These are phyloP conservation scores for Microplitis demolitor DNA, from an alignment of 1,140 invertebrate species.

Conservation along the genomic window DNA sequence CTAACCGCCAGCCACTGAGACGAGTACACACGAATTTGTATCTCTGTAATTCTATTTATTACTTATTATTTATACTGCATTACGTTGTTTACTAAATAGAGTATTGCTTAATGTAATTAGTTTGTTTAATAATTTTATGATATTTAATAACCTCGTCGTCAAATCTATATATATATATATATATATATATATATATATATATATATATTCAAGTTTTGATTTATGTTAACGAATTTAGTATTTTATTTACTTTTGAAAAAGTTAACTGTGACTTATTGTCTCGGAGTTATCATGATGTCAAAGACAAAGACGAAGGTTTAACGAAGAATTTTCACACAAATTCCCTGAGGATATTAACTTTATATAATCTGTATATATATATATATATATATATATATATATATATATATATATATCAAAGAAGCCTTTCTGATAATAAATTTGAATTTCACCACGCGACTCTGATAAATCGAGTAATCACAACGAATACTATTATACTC, in stretches of 20 bases:
- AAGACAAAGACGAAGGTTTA: conserved; percentile 8
- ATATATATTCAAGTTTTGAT: background rate
- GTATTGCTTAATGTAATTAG: too few species aligned
- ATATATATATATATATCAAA: background rate
- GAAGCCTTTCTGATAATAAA: background rate
- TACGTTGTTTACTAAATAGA: too few species aligned
- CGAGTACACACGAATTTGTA: too few species aligned
- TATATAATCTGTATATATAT: background rate
- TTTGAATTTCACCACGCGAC: conserved; percentile 2
- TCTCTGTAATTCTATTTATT: too few species aligned
- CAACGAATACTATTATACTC: background rate
- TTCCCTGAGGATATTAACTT: background rate
- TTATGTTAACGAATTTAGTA: background rate
- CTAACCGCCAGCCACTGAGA: too few species aligned
- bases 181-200: too few species aligned
- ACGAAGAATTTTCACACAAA: conserved; percentile 1
- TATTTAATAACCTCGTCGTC: too few species aligned
- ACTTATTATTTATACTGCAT: too few species aligned
- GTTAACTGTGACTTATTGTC: background rate
- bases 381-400: background rate
- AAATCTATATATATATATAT: too few species aligned
- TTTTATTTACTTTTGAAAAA: background rate
- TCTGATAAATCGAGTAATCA: conserved; percentile 5
- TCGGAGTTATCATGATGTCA: background rate
- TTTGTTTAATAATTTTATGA: too few species aligned